phyloP scores from a whole-genome alignment of 1,140 invertebrate species.

The Apis florea region DNA sequence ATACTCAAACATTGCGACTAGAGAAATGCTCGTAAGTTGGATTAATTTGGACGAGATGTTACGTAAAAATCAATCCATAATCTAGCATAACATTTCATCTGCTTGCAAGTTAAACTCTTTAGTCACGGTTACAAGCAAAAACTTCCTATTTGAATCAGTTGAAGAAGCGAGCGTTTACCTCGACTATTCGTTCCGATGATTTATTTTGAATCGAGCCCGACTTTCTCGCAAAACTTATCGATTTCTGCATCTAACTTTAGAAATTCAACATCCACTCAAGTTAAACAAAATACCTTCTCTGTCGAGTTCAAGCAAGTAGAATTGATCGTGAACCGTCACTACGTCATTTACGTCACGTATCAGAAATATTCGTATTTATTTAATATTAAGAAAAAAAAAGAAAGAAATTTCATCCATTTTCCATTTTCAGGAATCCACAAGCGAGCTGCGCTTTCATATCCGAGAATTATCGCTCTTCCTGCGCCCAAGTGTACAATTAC shows the following conservation, averaged over 20 bases:
- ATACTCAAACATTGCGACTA: conserved; percentile 90
- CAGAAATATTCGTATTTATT: no score
- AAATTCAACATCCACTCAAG: not conserved
- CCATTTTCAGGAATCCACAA: conserved; percentile 83
- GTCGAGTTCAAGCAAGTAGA: not conserved
- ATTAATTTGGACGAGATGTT: not conserved
- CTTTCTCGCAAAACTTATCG: not conserved
- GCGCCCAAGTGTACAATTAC: conserved; percentile 92
- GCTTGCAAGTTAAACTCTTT: not conserved
- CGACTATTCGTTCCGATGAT: not conserved
- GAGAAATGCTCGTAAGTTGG: conserved; percentile 89
- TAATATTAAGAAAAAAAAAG: no score
- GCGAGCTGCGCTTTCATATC: conserved; percentile 89
- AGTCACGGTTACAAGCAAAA: not conserved
- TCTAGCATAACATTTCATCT: not conserved
- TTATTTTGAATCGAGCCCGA: not conserved
- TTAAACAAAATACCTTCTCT: not conserved
- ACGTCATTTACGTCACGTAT: not conserved
- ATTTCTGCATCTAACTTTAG: not conserved
- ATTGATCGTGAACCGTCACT: not conserved
- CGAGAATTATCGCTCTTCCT: conserved; percentile 90
- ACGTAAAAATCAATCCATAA: not conserved
- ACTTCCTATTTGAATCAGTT: not conserved
- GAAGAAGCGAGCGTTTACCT: not conserved
- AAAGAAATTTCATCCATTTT: not conserved